Evolutionary conservation across 2,797 vertebrate species (phyloP), one percentile per base, ranked within the genome.

Genomic region (Parotocinclus haroldoi): DNA sequence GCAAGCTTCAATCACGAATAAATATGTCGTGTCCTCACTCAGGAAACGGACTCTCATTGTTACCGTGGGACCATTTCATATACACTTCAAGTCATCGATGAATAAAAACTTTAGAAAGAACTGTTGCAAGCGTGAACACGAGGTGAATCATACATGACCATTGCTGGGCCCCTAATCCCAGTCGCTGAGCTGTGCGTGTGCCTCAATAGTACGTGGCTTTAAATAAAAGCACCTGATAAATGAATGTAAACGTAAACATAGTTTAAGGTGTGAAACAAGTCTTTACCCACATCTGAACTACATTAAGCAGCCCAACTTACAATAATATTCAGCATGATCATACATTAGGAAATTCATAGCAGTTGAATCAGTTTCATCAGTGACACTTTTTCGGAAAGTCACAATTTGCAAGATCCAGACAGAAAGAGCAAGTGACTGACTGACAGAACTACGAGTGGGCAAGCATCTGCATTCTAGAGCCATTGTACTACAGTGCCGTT

Each of bases 311-410:
- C 16, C 59, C 37, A 27, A 10, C 13, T 11, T 11, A n/a, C 79
- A 70, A 82, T 75, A 76, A 71, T 80, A 74, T 77, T 63, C 53
- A 16, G 50, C 72, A 53, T 69, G 37, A 27, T 50, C 17, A 44
- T 36, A 60, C 49, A 73, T 76, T 77, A 78, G 77, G 83, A 83
- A 50, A 71, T 79, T 74, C 73, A 79, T 73, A 79, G 81, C 71
- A 79, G 81, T 67, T 2, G 51, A 81, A 67, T 56, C 74, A 75
- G 63, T 44, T 73, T 83, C 77, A 76, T 74, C 74, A 44, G 37
- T 75, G 83, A 89, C 85, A 86, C 87, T 85, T 89, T 88, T 89
- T 87, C 87, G 84, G 86, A 27, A 27, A 80, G 75, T 81, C 66
- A 68, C 78, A 67, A 76, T 72, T 76, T 71, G 71, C 77, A 74